phyloP scores from a whole-genome alignment of 2,888 invertebrate species.

The Hypena proboscidalis region DNA sequence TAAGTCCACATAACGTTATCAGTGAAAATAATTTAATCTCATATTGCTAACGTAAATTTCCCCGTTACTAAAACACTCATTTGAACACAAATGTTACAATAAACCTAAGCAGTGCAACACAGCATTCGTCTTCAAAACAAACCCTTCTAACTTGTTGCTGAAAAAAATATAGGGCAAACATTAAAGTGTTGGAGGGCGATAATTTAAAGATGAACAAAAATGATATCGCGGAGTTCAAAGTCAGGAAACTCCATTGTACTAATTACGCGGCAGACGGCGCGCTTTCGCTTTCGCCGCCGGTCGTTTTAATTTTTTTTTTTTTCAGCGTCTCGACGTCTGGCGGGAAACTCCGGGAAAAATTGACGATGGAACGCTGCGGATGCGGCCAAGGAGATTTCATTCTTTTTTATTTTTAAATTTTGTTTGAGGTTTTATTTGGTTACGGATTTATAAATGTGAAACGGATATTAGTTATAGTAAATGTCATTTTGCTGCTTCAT shows the following conservation, averaged over 20 bases:
- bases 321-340: constrained; percentile 84
- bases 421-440: not conserved
- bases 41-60: too few species aligned
- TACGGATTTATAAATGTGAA: not conserved
- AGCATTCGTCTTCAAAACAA: constrained; percentile 11
- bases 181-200: constrained; percentile 37
- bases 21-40: too few species aligned
- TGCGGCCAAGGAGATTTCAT: constrained; percentile 8
- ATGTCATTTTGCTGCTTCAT: too few species aligned
- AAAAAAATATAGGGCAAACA: constrained; percentile 44
- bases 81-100: not conserved
- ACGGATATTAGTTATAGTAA: too few species aligned
- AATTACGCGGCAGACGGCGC: constrained; percentile 85
- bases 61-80: not conserved
- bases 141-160: constrained; percentile 25
- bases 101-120: constrained; percentile 1
- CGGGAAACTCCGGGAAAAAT: constrained; percentile 80
- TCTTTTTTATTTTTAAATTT: not conserved
- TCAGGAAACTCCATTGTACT: constrained; percentile 85
- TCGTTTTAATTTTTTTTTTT: constrained; percentile 85
- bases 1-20: too few species aligned
- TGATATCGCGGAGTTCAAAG: constrained; percentile 82
- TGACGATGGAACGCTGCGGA: constrained; percentile 48
- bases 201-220: constrained; percentile 70
- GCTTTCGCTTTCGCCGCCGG: constrained; percentile 83